These are phyloP conservation scores for Leptopilina clavipes DNA, from an alignment of 1,140 invertebrate genomes.

Conservation along the genomic window DNA sequence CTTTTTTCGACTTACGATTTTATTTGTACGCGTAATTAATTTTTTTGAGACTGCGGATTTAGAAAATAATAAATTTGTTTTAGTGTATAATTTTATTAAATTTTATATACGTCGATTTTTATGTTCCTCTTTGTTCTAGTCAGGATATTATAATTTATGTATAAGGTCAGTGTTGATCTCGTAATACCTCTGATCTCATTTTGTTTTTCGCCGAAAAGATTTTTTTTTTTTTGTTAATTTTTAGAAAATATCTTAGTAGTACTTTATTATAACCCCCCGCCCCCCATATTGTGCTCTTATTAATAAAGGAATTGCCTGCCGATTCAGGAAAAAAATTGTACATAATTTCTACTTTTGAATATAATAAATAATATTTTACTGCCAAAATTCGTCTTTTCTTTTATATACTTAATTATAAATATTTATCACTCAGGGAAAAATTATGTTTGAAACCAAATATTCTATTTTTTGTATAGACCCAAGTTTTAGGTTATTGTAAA, in stretches of 20 bases:
- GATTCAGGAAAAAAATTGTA: conserved; percentile 68
- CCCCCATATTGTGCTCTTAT: conserved; percentile 69
- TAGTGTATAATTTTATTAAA: neutral
- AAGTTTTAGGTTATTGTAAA: too few relatives aligned
- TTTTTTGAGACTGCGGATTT: neutral
- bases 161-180: conserved; percentile 55
- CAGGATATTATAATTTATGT: conserved; percentile 59
- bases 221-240: conserved; percentile 41
- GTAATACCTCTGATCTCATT: conserved; percentile 63
- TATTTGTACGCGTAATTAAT: neutral
- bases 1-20: conserved; percentile 3
- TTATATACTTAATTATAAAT: conserved; percentile 15
- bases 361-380: conserved; percentile 73
- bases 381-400: conserved; percentile 38
- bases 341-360: conserved; percentile 65
- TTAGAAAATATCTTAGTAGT: conserved; percentile 37
- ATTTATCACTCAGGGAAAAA: neutral
- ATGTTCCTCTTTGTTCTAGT: conserved; percentile 71
- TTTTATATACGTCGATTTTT: conserved; percentile 43
- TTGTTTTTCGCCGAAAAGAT: conserved; percentile 45
- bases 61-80: neutral
- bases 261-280: conserved; percentile 50
- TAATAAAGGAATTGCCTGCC: conserved; percentile 57
- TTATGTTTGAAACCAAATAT: too few relatives aligned
- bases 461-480: too few relatives aligned